A percentile compares a stretch with the other conserved stretches of the same genome.
Evolutionary conservation across 2,797 vertebrate species (phyloP).

Genomic region (Silurus lanzhouensis): DNA sequence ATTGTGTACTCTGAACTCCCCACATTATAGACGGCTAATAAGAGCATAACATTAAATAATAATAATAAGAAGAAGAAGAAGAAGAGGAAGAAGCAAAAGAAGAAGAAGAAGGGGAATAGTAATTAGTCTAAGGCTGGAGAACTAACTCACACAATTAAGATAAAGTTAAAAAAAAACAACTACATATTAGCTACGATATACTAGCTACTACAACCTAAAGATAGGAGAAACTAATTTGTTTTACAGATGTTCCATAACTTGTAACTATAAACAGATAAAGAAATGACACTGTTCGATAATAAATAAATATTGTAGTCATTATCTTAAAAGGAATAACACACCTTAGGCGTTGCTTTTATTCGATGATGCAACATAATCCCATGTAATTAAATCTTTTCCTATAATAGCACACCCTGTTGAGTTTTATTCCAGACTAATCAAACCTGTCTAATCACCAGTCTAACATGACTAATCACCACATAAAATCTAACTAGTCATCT

Average conservation of each 20-base stretch:
- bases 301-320: neutral
- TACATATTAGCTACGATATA: no score
- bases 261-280: neutral
- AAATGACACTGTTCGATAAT: neutral
- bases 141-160: neutral
- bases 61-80: no score
- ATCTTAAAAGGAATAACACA: neutral
- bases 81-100: no score
- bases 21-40: neutral
- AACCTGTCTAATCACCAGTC: no score
- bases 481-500: neutral
- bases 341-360: neutral
- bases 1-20: no score
- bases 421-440: neutral
- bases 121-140: neutral
- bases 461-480: neutral
- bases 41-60: neutral
- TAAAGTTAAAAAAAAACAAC: neutral
- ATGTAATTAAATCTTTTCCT: neutral
- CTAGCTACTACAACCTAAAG: neutral
- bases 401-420: neutral
- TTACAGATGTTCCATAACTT: neutral
- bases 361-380: neutral
- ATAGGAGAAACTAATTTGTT: neutral
- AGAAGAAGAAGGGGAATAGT: no score